Evolutionary conservation across 1,140 invertebrate genomes (phyloP).

Genomic region (Meloidogyne floridensis): DNA sequence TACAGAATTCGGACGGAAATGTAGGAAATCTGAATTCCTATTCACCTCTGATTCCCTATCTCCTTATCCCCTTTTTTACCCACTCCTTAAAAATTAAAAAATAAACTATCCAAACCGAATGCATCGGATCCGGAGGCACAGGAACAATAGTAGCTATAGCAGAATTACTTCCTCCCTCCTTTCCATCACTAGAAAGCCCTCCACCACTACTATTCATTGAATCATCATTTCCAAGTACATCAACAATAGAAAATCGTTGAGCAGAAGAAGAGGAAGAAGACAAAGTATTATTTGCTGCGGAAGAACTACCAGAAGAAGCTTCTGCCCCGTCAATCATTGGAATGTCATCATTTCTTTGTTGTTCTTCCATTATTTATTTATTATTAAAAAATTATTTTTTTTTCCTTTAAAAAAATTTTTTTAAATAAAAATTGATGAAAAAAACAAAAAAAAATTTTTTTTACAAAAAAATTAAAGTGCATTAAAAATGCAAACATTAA

Average conservation of each 20-base stretch:
- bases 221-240: conserved; percentile 33
- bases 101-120: neutral
- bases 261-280: conserved; percentile 1
- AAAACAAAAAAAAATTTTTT: too few species aligned
- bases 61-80: too few species aligned
- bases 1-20: too few species aligned
- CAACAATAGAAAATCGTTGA: conserved; percentile 45
- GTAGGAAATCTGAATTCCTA: too few species aligned
- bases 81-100: neutral
- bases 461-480: too few species aligned
- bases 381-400: neutral
- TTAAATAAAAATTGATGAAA: neutral
- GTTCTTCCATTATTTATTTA: conserved; percentile 14
- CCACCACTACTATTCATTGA: neutral
- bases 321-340: conserved; percentile 45
- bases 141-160: neutral
- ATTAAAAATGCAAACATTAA: neutral
- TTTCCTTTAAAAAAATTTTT: neutral
- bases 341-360: conserved; percentile 40
- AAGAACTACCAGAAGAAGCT: conserved; percentile 14
- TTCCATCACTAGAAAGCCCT: neutral
- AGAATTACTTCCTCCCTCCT: neutral
- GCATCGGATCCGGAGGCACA: conserved; percentile 2
- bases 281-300: neutral
- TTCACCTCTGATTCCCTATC: too few species aligned